Conservation (phyloP, 2,888 invertebrate species). For the Coelogynopora nodosa region DNA sequence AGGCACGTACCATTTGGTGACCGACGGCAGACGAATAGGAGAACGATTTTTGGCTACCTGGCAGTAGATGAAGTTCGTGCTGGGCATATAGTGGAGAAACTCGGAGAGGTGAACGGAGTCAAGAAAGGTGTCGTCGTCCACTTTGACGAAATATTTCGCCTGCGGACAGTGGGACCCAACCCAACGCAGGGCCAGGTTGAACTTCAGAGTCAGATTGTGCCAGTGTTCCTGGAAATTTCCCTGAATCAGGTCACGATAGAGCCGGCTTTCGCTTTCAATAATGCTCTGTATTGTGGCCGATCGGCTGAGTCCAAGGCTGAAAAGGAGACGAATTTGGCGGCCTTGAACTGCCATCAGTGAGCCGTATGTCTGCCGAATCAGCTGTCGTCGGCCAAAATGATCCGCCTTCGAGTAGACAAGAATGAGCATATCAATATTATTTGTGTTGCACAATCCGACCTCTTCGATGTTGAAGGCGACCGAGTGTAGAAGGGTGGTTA, state of each 20-base stretch:
- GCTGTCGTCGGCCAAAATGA: slow-evolving; percentile 20
- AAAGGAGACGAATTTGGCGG: neutral
- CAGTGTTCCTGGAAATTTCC: slow-evolving; percentile 37
- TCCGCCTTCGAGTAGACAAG: neutral
- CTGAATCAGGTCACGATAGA: slow-evolving; percentile 42
- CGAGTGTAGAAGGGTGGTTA: neutral
- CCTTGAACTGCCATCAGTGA: slow-evolving; percentile 12
- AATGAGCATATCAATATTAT: slow-evolving; percentile 45
- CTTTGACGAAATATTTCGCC: slow-evolving; percentile 19
- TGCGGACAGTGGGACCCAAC: slow-evolving; percentile 29
- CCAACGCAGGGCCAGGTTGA: slow-evolving; percentile 25
- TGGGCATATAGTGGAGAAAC: slow-evolving; percentile 48
- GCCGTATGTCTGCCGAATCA: slow-evolving; percentile 33
- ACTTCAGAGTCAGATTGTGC: slow-evolving; percentile 38
- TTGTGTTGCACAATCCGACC: neutral
- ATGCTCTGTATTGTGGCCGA: neutral
- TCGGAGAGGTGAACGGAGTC: slow-evolving; percentile 63
- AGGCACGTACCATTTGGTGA: slow-evolving; percentile 32
- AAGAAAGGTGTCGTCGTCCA: slow-evolving; percentile 44
- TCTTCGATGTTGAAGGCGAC: neutral
- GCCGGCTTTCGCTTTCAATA: slow-evolving; percentile 45
- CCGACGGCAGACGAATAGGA: slow-evolving; percentile 46
- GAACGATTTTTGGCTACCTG: slow-evolving; percentile 49
- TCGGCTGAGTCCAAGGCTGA: neutral
- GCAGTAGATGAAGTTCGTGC: slow-evolving; percentile 50